Conservation (phyloP, 2,888 invertebrate species). For the Synergus japonicus region DNA sequence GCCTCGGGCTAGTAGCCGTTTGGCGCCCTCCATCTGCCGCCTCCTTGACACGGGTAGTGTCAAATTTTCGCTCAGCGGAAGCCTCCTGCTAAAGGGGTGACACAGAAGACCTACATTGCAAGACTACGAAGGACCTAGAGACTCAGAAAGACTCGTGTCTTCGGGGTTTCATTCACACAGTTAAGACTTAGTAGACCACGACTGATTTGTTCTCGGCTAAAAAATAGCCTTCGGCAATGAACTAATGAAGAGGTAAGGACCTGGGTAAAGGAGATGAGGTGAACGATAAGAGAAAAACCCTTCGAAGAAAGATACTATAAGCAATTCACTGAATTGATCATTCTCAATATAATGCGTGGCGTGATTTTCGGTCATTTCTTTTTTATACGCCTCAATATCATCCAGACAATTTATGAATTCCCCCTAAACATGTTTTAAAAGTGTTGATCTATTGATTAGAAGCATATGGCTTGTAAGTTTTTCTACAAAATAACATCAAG, state of each 20-base stretch:
- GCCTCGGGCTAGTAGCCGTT: constrained; percentile 40
- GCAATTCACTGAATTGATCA: neutral
- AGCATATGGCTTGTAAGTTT: constrained; percentile 33
- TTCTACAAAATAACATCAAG: neutral
- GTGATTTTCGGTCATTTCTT: neutral
- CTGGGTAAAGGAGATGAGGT: neutral
- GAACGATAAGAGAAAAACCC: neutral
- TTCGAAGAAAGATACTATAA: neutral
- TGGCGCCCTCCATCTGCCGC: constrained; percentile 42
- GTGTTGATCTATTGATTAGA: constrained; percentile 29
- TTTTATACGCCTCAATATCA: neutral
- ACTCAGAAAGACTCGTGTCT: constrained; percentile 17
- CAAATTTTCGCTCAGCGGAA: constrained; percentile 40
- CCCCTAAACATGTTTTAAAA: constrained; percentile 18
- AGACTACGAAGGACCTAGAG: constrained; percentile 17
- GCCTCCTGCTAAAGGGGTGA: constrained; percentile 35
- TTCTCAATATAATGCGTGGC: neutral
- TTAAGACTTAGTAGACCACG: neutral
- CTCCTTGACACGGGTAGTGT: constrained; percentile 41
- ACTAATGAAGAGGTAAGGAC: neutral
- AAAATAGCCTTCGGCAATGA: neutral
- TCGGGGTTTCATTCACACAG: constrained; percentile 2
- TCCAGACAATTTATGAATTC: constrained; percentile 1
- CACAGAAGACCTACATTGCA: constrained; percentile 40
- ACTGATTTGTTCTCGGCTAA: constrained; percentile 7